phyloP scores from a whole-genome alignment of 2,113 vertebrate genomes.

The Chloropsis cyanopogon region DNA sequence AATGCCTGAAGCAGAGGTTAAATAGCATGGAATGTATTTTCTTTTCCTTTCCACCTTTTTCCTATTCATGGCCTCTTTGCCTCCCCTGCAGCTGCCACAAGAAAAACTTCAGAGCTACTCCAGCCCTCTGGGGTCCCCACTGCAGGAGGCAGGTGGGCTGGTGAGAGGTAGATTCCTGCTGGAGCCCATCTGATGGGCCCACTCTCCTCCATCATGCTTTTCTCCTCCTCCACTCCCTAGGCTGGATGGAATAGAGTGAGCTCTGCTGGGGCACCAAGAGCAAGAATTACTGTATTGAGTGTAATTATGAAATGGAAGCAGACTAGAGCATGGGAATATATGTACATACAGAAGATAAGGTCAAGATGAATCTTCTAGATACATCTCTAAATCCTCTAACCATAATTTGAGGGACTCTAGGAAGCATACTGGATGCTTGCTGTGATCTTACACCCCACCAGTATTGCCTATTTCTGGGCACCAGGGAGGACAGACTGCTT shows the following conservation, averaged over 20 bases:
- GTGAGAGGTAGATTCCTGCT: neutral
- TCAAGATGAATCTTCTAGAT: neutral
- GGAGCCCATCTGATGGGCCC: neutral
- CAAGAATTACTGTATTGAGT: neutral
- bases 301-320: neutral
- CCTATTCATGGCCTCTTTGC: neutral
- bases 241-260: neutral
- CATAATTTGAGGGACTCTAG: neutral
- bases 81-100: neutral
- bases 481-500: neutral
- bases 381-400: neutral
- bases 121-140: neutral
- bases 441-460: neutral
- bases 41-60: neutral
- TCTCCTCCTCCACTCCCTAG: neutral
- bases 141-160: neutral
- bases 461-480: neutral
- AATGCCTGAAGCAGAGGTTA: conserved; percentile 29
- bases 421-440: neutral
- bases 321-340: neutral
- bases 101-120: neutral
- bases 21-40: neutral
- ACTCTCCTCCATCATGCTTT: neutral
- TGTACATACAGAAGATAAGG: neutral
- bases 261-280: neutral